Percentiles rank a stretch among this genome's conserved stretches.
Evolutionary conservation across 2,797 vertebrate genomes (phyloP).

Genomic region (Oreochromis mossambicus): DNA sequence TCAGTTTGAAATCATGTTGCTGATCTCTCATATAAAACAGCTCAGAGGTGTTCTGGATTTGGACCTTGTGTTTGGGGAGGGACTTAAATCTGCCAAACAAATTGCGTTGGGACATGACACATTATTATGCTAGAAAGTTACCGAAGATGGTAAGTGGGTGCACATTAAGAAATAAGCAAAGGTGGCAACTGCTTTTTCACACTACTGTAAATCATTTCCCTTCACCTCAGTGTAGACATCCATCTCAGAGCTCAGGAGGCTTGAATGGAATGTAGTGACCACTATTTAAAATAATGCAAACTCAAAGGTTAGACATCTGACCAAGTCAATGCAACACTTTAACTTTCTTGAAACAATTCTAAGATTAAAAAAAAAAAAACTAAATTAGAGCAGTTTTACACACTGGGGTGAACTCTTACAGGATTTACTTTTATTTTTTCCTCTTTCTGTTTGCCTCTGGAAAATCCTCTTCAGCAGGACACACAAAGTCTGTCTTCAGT

Average conservation of each 20-base stretch:
- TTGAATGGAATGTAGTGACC: neutral
- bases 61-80: neutral
- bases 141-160: neutral
- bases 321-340: neutral
- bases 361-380: neutral
- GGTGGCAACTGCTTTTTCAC: neutral
- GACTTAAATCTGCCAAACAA: neutral
- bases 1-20: neutral
- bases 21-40: neutral
- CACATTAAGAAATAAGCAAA: neutral
- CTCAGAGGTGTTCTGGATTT: neutral
- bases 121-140: neutral
- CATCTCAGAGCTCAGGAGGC: neutral
- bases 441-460: constrained; percentile 29
- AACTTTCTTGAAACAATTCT: neutral
- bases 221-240: accelerated
- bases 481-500: constrained; percentile 54
- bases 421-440: neutral
- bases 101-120: neutral
- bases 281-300: neutral
- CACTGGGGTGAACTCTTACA: neutral
- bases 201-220: neutral
- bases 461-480: constrained; percentile 54
- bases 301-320: neutral
- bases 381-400: neutral